Evolutionary conservation across 2,888 invertebrate species (phyloP).

Genomic region (Cephus rjabovi): DNA sequence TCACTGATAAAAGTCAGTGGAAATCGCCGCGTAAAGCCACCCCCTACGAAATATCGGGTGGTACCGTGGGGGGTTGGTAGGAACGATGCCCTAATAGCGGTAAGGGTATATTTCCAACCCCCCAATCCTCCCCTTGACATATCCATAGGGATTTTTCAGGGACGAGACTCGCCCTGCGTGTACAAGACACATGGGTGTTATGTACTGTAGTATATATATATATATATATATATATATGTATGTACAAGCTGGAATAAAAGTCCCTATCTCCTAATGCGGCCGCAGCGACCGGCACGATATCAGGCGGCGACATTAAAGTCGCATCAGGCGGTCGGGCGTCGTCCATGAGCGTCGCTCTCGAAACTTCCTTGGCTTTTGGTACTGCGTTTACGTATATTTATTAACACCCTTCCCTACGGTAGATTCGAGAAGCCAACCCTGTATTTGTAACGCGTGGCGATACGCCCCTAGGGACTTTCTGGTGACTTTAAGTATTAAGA

Average conservation of each 20-base stretch:
- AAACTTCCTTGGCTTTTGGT: not conserved
- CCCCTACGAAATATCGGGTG: not conserved
- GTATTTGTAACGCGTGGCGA: not conserved
- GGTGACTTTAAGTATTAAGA: not conserved
- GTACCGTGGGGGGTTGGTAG: not conserved
- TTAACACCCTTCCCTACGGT: not conserved
- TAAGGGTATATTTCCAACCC: not conserved
- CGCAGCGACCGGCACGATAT: not conserved
- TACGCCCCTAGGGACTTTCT: not conserved
- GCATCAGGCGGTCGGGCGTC: slow-evolving; percentile 7
- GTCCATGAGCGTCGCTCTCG: not conserved
- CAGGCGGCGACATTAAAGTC: slow-evolving; percentile 10
- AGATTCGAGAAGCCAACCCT: not conserved
- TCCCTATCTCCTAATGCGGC: slow-evolving; percentile 1
- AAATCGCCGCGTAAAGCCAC: not conserved
- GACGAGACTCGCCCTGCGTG: not conserved
- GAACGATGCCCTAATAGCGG: not conserved
- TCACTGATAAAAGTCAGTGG: not conserved
- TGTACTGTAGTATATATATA: not conserved
- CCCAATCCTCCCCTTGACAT: not conserved
- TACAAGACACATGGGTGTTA: not conserved
- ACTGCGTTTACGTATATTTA: not conserved
- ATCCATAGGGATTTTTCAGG: not conserved
- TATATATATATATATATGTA: not conserved
- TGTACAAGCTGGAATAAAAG: not conserved